These are phyloP conservation scores for Eidolon dupreanum DNA, from an alignment of 2,797 vertebrate species.

Conservation along the genomic window DNA sequence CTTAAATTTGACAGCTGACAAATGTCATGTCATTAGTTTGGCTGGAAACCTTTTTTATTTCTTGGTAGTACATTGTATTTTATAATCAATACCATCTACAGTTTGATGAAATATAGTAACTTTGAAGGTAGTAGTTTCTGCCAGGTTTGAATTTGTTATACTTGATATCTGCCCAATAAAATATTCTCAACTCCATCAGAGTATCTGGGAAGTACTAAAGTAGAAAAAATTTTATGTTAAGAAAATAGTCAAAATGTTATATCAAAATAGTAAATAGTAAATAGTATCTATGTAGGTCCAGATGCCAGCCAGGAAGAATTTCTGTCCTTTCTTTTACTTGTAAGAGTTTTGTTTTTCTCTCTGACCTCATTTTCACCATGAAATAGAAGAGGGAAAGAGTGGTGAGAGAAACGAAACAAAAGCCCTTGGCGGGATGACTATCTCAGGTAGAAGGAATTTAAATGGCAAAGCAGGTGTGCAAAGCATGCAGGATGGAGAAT, in stretches of 20 bases:
- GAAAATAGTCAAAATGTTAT: background rate
- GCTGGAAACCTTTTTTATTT: background rate
- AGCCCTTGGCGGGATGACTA: background rate
- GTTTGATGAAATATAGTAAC: background rate
- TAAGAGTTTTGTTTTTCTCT: slow-evolving; percentile 10
- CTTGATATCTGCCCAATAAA: background rate
- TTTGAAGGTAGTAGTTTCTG: slow-evolving; percentile 11
- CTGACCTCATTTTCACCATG: background rate
- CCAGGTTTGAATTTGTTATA: slow-evolving; percentile 6
- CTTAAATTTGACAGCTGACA: slow-evolving; percentile 12
- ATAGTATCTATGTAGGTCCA: background rate
- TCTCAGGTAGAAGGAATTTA: background rate
- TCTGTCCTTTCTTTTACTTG: background rate
- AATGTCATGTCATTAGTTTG: background rate
- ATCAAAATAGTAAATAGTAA: background rate
- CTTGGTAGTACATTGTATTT: background rate
- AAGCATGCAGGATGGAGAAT: background rate
- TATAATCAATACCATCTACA: background rate
- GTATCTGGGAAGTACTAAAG: background rate
- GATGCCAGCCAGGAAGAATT: background rate
- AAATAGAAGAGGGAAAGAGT: background rate
- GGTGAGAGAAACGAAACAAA: background rate
- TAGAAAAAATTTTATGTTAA: background rate
- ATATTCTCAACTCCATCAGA: background rate
- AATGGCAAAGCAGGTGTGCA: background rate